A percentile compares a stretch with the other conserved stretches of the same genome.
Evolutionary conservation across 2,113 vertebrate genomes (phyloP).

Genomic region (Elaphurus davidianus): DNA sequence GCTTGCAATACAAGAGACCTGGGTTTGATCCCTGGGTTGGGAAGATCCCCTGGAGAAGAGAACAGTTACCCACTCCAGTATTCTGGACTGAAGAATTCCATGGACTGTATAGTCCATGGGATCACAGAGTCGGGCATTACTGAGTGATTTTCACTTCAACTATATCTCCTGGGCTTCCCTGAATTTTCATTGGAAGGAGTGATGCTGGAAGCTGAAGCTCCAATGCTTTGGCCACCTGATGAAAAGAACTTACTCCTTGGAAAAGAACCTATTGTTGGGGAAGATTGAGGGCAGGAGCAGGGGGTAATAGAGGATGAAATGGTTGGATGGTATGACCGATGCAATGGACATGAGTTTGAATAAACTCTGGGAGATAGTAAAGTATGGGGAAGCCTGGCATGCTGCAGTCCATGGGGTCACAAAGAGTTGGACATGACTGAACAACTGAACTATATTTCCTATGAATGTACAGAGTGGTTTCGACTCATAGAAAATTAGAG

Average conservation of each 20-base stretch:
- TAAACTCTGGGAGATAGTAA: background rate
- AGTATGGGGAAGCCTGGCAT: background rate
- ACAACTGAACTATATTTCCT: background rate
- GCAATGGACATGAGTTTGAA: background rate
- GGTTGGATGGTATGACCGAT: background rate
- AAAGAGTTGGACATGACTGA: background rate
- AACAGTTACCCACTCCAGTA: background rate
- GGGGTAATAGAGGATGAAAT: background rate
- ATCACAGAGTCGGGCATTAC: rapidly evolving
- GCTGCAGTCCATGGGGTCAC: background rate
- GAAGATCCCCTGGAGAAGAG: background rate
- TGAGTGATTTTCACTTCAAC: background rate
- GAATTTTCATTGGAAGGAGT: background rate
- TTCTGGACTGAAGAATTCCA: background rate
- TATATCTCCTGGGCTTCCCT: background rate
- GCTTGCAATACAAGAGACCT: background rate
- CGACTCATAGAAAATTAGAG: background rate
- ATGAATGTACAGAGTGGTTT: background rate
- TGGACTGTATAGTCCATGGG: background rate
- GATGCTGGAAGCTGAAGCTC: background rate
- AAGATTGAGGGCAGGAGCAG: background rate
- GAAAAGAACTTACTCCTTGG: background rate
- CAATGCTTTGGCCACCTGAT: background rate
- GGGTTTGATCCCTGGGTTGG: background rate
- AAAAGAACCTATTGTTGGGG: background rate